Base-by-base conservation (phyloP, 2,888 invertebrate species). In the Ennomos fuscantarius region DNA sequence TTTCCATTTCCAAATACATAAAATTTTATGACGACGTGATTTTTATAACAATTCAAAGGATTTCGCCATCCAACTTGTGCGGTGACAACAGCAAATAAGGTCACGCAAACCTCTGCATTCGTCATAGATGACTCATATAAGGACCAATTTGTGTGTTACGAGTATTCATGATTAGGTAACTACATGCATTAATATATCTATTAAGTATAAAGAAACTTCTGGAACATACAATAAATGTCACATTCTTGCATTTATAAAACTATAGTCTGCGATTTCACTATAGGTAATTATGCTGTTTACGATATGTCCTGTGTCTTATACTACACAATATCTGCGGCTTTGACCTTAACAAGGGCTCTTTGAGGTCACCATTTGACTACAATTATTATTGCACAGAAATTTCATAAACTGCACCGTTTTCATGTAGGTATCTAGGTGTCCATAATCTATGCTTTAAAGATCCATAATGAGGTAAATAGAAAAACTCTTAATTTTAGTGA, bases 311-410 rank as follows among this genome's bases (percentile, higher is more conserved):
- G 9, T 40, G 15, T 15, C 12, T 12, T 9, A 9, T 41, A 45
- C 41, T 35, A 56, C 24, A 41, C 32, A 56, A 51, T 11, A 15
- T 33, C 10, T 56, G 6, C 24, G 50, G 13, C 50, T 68, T 66
- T 68, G 66, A 68, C 63, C 65, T 47, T 35, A 47, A 48, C 62
- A 62, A 65, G 66, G 69, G 15, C 57, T 60, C 37, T n/a, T 40
- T 50, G 54, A 66, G 66, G 66, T 64, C 57, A 12, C 37, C 39
- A 39, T 8, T 11, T 12, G 8, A 32, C 33, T 39, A 8, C 31
- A 9, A 36, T 13, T 43, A 13, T 48, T 34, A 51, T 40, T 11
- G 36, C 9, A 8, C 15, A 40, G 13, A 15, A 9, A 36, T 11
- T 36, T 24, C 24, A 24, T 24, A 24, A 24, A 6, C 24, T 24